phyloP scores from a whole-genome alignment of 2,113 vertebrate genomes.

The Pterocles orientalis region DNA sequence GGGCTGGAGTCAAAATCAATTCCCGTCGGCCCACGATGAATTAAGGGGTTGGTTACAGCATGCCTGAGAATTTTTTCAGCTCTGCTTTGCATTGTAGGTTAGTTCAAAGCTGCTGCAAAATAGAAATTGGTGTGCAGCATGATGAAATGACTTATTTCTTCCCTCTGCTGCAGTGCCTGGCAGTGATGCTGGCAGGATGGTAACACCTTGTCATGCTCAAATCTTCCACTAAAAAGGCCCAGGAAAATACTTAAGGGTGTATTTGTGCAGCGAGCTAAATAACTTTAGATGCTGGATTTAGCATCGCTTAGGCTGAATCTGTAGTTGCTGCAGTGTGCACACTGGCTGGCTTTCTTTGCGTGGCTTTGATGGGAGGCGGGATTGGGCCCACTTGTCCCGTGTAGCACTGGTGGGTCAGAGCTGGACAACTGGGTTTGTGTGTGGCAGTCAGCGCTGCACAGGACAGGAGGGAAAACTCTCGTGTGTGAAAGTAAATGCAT shows the following conservation, averaged over 20 bases:
- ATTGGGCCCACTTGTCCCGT: background rate
- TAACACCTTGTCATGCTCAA: background rate
- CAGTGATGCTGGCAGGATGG: background rate
- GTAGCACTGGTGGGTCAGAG: background rate
- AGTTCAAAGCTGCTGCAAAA: background rate
- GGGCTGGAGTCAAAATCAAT: background rate
- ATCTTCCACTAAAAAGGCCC: background rate
- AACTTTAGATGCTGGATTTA: background rate
- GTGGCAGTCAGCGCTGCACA: background rate
- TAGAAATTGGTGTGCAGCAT: background rate
- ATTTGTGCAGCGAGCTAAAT: background rate
- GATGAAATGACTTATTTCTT: background rate
- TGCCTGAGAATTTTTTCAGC: background rate
- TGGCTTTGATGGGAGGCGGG: background rate
- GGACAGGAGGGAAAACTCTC: fast-evolving
- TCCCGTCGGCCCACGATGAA: fast-evolving
- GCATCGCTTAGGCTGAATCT: background rate
- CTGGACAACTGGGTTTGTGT: fast-evolving
- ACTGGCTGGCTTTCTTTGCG: background rate
- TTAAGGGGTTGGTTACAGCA: background rate
- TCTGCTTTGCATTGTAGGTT: background rate
- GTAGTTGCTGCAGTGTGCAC: background rate
- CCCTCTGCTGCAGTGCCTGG: background rate
- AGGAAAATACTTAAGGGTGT: background rate
- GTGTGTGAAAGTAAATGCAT: background rate